phyloP scores from a whole-genome alignment of 2,113 vertebrate species.

The Recurvirostra avosetta region DNA sequence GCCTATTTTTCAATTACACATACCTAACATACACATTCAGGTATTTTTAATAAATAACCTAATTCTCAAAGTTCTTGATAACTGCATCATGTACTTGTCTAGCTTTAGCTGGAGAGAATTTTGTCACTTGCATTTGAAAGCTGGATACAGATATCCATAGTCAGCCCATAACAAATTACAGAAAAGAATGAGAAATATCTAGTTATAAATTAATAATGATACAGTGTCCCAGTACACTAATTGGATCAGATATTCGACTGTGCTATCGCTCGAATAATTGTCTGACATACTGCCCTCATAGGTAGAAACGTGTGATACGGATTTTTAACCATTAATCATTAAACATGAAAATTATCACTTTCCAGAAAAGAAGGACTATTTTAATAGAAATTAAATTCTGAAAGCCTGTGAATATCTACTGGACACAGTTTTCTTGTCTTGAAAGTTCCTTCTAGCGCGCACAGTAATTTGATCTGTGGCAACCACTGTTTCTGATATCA shows the following conservation, averaged over 20 bases:
- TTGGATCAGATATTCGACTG: not conserved
- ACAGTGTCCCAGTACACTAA: not conserved
- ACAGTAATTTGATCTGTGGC: fast-evolving
- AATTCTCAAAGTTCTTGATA: not conserved
- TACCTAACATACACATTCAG: not conserved
- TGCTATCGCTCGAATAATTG: not conserved
- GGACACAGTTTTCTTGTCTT: not conserved
- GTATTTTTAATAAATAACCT: not conserved
- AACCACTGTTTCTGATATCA: not conserved
- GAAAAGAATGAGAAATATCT: not conserved
- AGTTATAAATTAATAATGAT: not conserved
- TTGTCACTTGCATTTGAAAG: not conserved
- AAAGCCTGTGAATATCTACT: not conserved
- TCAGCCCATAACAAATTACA: not conserved
- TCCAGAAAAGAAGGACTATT: not conserved
- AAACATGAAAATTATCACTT: not conserved
- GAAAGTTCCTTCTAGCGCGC: not conserved
- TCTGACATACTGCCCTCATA: not conserved
- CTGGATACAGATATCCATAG: not conserved
- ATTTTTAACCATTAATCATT: not conserved
- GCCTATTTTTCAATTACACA: not conserved
- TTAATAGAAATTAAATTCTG: not conserved
- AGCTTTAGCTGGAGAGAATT: not conserved
- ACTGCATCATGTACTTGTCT: not conserved
- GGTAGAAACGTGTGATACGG: not conserved